A percentile compares a stretch with the other conserved stretches of the same genome.
phyloP scores from a whole-genome alignment of 2,113 vertebrate genomes.

The Eubucco bourcierii region DNA sequence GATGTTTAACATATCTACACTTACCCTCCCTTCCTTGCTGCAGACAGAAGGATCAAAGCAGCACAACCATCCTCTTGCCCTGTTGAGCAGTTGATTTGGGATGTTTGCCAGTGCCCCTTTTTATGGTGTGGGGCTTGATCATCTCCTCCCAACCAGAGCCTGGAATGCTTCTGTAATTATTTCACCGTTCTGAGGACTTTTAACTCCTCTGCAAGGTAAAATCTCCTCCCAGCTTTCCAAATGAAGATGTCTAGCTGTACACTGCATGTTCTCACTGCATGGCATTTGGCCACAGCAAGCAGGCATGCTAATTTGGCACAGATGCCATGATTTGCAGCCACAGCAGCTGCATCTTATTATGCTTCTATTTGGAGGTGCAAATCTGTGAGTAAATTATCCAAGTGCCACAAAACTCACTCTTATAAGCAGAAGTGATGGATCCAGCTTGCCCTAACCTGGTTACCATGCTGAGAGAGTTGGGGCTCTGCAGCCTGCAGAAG shows the following conservation, averaged over 20 bases:
- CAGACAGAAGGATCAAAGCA: neutral
- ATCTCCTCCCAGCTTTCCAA: conserved; percentile 42
- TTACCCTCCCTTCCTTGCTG: neutral
- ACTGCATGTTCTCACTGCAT: neutral
- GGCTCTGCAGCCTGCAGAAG: too few species aligned
- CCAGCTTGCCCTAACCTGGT: neutral
- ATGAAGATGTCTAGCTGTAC: conserved; percentile 7
- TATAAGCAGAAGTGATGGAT: neutral
- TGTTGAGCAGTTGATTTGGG: neutral
- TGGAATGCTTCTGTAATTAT: conserved; percentile 34
- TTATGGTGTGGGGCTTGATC: neutral
- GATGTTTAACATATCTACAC: neutral
- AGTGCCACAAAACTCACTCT: neutral
- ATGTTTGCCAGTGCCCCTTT: neutral
- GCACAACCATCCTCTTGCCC: neutral
- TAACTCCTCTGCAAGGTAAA: conserved; percentile 24
- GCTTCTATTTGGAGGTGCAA: neutral
- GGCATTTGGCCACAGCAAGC: conserved; percentile 19
- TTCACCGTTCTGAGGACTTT: conserved; percentile 6
- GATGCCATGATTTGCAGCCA: conserved; percentile 29
- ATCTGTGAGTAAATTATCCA: neutral
- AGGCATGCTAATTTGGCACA: conserved; percentile 34
- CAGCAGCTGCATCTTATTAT: conserved; percentile 36
- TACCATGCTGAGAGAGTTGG: too few species aligned
- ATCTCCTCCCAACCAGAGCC: neutral